phyloP scores from a whole-genome alignment of 1,140 invertebrate species.

The Bombus breviceps region DNA sequence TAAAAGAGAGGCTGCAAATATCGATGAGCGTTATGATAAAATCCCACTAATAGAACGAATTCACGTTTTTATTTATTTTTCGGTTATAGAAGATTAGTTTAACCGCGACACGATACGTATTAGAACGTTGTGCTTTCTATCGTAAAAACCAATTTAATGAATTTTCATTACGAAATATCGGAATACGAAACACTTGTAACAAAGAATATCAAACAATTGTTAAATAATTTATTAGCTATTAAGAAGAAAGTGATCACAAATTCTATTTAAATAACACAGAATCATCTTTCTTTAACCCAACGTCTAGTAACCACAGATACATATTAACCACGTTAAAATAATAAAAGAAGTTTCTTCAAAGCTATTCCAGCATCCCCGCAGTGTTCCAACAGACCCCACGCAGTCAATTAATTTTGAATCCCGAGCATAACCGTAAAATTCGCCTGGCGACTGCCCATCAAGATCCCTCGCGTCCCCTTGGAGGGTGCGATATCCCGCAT shows the following conservation, averaged over 20 bases:
- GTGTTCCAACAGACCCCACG: background rate
- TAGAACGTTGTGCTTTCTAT: no score
- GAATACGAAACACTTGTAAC: no score
- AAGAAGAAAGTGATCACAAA: no score
- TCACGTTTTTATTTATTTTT: background rate
- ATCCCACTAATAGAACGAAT: background rate
- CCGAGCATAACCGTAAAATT: background rate
- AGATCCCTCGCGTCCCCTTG: background rate
- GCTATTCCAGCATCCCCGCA: background rate
- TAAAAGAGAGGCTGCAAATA: no score
- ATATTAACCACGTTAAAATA: background rate
- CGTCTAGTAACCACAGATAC: background rate
- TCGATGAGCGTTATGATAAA: background rate
- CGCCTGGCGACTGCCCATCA: no score
- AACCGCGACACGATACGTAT: no score
- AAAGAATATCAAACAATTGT: no score
- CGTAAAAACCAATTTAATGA: no score
- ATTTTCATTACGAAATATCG: no score
- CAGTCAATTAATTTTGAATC: conserved; percentile 7
- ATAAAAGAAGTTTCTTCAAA: background rate
- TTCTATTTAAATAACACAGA: background rate
- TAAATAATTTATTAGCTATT: no score
- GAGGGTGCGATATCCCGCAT: background rate
- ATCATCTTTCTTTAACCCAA: background rate
- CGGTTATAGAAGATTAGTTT: no score